phyloP scores from a whole-genome alignment of 2,888 invertebrate genomes.

The Hirtodrosophila alboralis region DNA sequence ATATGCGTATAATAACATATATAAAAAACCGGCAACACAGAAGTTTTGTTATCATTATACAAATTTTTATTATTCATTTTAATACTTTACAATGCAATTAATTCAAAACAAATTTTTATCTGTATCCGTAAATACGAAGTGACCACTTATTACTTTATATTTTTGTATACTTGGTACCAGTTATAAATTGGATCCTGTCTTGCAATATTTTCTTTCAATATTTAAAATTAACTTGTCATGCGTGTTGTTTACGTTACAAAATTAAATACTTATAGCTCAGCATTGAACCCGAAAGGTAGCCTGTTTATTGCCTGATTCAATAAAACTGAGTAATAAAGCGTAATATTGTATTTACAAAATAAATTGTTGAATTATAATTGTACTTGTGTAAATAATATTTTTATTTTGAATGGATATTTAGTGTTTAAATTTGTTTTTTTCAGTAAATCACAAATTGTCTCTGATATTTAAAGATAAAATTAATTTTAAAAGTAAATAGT shows the following conservation, averaged over 20 bases:
- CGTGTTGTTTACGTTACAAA: conserved; percentile 2
- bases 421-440: no score
- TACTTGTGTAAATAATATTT: background rate
- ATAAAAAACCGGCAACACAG: background rate
- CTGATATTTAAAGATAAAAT: no score
- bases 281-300: background rate
- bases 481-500: no score
- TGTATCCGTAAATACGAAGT: no score
- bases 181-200: background rate
- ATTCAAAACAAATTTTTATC: no score
- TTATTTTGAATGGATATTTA: background rate
- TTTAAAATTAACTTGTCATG: background rate
- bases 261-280: conserved; percentile 8
- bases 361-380: conserved; percentile 18
- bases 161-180: background rate
- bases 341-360: conserved; percentile 22
- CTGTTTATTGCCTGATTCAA: background rate
- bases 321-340: conserved; percentile 4
- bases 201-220: conserved; percentile 1
- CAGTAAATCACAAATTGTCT: no score
- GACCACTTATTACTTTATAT: background rate
- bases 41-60: background rate
- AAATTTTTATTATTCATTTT: background rate
- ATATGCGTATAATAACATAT: no score
- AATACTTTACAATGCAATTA: no score